Evolutionary conservation across 2,888 invertebrate species (phyloP), one percentile per base, ranked within the genome.

Genomic region (Folsomia manolachei): DNA sequence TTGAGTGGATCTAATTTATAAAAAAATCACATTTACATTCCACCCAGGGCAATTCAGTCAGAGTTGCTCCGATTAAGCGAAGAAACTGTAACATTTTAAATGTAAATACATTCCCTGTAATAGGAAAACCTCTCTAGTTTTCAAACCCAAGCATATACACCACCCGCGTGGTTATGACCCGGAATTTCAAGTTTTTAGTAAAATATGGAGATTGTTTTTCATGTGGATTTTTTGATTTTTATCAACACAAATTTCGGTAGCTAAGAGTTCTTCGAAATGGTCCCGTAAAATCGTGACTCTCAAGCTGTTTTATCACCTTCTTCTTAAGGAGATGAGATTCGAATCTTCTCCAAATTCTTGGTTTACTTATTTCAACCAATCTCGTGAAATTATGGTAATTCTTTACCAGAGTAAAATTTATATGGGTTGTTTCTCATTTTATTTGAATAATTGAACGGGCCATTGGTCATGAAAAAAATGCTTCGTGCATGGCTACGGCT

Each of bases 101-200:
- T 39, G 39, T 39, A 39, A 39, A 39, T 39, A 39, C n/a, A n/a
- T n/a, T n/a, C n/a, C n/a, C n/a, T 51, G 51, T 51, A 51, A 51
- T 51, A 51, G 18, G 51, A 51, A 51, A 18, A n/a, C n/a, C n/a
- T n/a, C n/a, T n/a, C n/a, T n/a, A n/a, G n/a, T n/a, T 39, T 14
- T 39, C 14, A 39, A 39, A 39, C 23, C 63, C 63, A 53, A n/a
- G n/a, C 63, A 23, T 39, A 71, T 53, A 72, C 74, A 76, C 79
- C 79, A 78, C 79, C 79, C 78, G 78, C 77, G 77, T 78, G 74
- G 79, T 79, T 78, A 79, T 75, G 77, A 79, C 78, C 79, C 77
- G 75, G 79, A 79, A 78, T 79, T 78, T 79, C 79, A 73, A 75
- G 78, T 79, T 79, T 79, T 76, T 71, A 60, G n/a, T 70, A 74